phyloP scores from a whole-genome alignment of 1,140 invertebrate species.

The Aphelinus certus region DNA sequence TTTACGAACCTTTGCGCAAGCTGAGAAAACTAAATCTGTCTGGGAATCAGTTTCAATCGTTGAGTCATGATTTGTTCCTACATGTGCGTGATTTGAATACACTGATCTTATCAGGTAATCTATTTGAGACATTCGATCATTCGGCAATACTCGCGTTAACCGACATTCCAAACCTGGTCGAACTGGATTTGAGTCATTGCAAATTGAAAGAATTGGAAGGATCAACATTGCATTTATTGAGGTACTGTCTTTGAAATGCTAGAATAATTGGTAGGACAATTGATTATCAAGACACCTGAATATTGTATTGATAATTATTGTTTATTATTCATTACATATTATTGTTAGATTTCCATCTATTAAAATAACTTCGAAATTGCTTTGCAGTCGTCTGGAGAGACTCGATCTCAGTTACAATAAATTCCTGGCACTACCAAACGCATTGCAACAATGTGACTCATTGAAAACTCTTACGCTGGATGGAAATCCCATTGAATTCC shows the following conservation, averaged over 20 bases:
- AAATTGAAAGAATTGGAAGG: conserved; percentile 60
- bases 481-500: conserved; percentile 72
- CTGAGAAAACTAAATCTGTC: conserved; percentile 73
- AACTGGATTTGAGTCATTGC: conserved; percentile 75
- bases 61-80: conserved; percentile 77
- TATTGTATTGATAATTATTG: too few species aligned
- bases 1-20: conserved; percentile 71
- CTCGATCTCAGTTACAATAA: conserved; percentile 77
- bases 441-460: conserved; percentile 68
- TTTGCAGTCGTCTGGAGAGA: conserved; percentile 67
- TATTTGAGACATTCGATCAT: conserved; percentile 70
- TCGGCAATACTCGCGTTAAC: conserved; percentile 71
- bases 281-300: too few species aligned
- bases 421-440: conserved; percentile 69
- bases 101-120: conserved; percentile 75
- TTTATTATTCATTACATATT: too few species aligned
- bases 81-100: conserved; percentile 73
- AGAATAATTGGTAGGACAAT: too few species aligned
- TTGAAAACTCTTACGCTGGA: conserved; percentile 73
- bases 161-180: conserved; percentile 72
- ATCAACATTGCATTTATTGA: conserved; percentile 15
- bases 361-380: conserved; percentile 8
- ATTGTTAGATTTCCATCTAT: too few species aligned
- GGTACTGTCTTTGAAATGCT: neutral
- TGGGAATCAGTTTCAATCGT: conserved; percentile 72